A percentile compares a stretch with the other conserved stretches of the same genome.
Evolutionary conservation across 2,888 invertebrate species (phyloP).

Genomic region (Ornithoptera priamus): DNA sequence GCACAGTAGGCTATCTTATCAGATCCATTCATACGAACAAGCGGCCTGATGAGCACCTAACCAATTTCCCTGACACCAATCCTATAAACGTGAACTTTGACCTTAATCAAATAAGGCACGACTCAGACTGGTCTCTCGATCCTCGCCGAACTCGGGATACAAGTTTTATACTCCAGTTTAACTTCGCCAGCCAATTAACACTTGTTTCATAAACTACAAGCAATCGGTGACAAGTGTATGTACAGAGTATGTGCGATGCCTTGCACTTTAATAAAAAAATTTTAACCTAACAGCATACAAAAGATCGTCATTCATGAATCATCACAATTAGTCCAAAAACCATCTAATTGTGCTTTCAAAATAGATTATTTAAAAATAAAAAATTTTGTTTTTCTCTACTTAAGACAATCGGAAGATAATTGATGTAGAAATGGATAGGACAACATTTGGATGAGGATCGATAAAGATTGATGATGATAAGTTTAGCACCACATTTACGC

Average conservation of each 20-base stretch:
- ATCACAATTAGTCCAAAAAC: no score
- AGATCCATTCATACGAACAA: slow-evolving; percentile 6
- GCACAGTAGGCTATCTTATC: no score
- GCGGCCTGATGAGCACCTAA: slow-evolving; percentile 15
- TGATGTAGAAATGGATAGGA: no score
- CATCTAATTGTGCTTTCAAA: no score
- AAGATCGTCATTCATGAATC: no score
- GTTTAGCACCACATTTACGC: no score
- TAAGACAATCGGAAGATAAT: no score
- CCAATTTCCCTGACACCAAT: slow-evolving; percentile 10
- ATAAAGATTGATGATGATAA: no score
- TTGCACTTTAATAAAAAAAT: neutral
- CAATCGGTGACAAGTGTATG: slow-evolving; percentile 30
- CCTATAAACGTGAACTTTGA: slow-evolving; percentile 20
- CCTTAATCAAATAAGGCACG: slow-evolving; percentile 26
- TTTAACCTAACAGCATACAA: neutral
- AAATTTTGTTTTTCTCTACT: no score
- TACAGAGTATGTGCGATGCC: slow-evolving; percentile 5
- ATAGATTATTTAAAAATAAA: no score
- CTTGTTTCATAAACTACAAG: slow-evolving; percentile 35
- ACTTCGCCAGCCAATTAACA: slow-evolving; percentile 38
- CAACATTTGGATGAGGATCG: no score
- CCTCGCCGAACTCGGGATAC: slow-evolving; percentile 13
- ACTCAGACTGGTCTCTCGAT: slow-evolving; percentile 24
- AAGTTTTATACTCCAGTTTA: slow-evolving; percentile 33